phyloP scores from a whole-genome alignment of 1,140 invertebrate species.

The Globodera ellingtonae region DNA sequence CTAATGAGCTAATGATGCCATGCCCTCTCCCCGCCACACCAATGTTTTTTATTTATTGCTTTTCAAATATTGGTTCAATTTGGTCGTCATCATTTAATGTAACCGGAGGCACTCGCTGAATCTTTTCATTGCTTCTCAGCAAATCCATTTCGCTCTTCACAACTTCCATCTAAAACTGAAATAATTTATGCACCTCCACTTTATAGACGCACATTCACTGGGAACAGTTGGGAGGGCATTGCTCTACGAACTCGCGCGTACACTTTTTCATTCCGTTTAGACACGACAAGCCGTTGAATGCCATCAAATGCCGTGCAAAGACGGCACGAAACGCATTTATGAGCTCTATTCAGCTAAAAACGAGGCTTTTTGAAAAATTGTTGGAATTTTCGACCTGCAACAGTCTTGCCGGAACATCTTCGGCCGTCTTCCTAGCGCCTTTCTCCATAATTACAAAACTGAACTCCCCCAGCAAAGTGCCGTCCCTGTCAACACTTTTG shows the following conservation, averaged over 20 bases:
- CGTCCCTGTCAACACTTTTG: constrained; percentile 35
- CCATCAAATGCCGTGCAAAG: constrained; percentile 38
- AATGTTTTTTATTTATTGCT: neutral
- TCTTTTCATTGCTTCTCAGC: neutral
- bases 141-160: constrained; percentile 12
- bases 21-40: neutral
- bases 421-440: constrained; percentile 30
- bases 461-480: constrained; percentile 38
- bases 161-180: neutral
- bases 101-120: neutral
- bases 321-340: constrained; percentile 32
- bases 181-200: neutral
- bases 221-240: constrained; percentile 28
- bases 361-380: constrained; percentile 10
- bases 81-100: neutral
- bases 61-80: constrained; percentile 1
- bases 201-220: constrained; percentile 23
- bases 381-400: constrained; percentile 10
- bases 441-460: constrained; percentile 51
- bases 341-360: constrained; percentile 30
- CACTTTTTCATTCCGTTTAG: constrained; percentile 31
- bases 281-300: constrained; percentile 36
- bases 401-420: neutral
- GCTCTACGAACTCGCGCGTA: constrained; percentile 27
- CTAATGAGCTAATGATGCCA: neutral